A percentile compares a stretch with the other conserved stretches of the same genome.
Conservation (phyloP, 2,113 vertebrate species). For the Solenodon paradoxus region DNA sequence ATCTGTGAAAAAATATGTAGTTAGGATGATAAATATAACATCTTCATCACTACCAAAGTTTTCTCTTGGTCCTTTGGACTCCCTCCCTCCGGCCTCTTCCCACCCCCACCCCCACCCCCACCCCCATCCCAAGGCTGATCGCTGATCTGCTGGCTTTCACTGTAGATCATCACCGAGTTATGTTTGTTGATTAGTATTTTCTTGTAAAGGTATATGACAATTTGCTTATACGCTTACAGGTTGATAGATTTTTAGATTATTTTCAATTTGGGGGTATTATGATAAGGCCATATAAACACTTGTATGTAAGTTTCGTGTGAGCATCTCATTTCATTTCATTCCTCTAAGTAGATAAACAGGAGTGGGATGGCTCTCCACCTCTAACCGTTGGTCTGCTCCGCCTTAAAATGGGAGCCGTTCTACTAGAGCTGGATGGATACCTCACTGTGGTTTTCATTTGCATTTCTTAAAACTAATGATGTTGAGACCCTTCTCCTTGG, state of each 20-base stretch:
- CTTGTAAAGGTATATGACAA: background rate
- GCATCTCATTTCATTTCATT: background rate
- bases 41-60: background rate
- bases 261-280: background rate
- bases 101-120: background rate
- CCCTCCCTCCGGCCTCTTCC: background rate
- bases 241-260: background rate
- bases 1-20: background rate
- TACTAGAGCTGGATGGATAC: background rate
- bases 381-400: background rate
- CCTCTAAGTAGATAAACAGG: background rate
- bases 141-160: background rate
- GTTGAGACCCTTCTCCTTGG: background rate
- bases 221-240: background rate
- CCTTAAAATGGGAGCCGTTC: background rate
- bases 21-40: background rate
- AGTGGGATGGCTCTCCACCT: background rate
- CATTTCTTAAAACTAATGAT: background rate
- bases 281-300: background rate
- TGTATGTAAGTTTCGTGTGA: background rate
- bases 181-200: background rate
- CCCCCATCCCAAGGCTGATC: background rate
- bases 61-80: background rate
- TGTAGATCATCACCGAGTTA: background rate
- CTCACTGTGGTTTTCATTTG: background rate